Base-by-base conservation (phyloP, 2,888 invertebrate species). In the Eristalis intricaria region DNA sequence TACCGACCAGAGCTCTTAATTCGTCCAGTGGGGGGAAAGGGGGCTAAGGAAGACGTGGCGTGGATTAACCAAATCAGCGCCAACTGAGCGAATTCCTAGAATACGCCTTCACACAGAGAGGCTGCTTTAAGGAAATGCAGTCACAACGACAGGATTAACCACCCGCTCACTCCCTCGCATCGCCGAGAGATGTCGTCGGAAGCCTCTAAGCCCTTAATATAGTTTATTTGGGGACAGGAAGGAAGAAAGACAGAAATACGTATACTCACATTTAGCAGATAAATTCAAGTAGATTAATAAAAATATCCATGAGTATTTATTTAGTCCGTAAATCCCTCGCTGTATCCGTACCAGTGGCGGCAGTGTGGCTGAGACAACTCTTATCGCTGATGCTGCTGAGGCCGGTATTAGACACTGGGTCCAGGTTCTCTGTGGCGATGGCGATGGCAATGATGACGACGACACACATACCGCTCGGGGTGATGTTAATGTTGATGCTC, bases 221-320 rank as follows among this genome's bases (percentile, higher is more conserved):
- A 68, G 68, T 66, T 43, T 50, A 19, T 50, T 50, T 19, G n/a
- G 50, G 19, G 50, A 19, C 4, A 66, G 50, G 50, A 43, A 66
- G 10, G 29, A 8, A 58, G 68, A 70, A 58, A 29, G 15, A 74
- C 23, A 61, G 8, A 22, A 13, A 11, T 32, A n/a, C n/a, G n/a
- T n/a, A 38, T 90, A 92, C 93, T 93, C 90, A 93, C 93, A 92
- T 92, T 92, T 92, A 91, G 93, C 93, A 92, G 93, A 93, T 91
- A 93, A 91, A 91, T 92, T 93, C 91, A 93, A 92, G 91, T 92
- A 93, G 90, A 93, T 92, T 91, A 93, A 90, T 91, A 93, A 92
- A 92, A 92, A 93, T 92, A 93, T 93, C 92, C 92, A 93, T 91
- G 92, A 92, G 91, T 92, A 92, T 91, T 93, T 93, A 90, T 92